A percentile compares a stretch with the other conserved stretches of the same genome.
Conservation (phyloP, 2,113 vertebrate genomes). For the Paramisgurnus dabryanus region DNA sequence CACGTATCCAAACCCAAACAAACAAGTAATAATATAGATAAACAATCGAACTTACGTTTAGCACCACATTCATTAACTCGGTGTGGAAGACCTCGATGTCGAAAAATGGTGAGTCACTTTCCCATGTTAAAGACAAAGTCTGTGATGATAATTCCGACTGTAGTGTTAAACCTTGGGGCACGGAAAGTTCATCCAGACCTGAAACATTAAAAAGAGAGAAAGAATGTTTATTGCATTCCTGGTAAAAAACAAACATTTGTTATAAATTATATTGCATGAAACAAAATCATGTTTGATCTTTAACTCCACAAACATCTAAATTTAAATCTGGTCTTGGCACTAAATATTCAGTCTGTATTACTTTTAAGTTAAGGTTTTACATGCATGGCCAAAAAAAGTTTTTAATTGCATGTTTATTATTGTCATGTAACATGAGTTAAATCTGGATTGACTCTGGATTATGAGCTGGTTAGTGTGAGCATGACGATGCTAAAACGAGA, state of each 20-base stretch:
- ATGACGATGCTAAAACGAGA: not conserved
- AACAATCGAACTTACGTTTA: slow-evolving; percentile 63
- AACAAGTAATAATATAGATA: not conserved
- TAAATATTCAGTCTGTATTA: too few species aligned
- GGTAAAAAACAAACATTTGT: not conserved
- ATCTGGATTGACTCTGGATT: not conserved
- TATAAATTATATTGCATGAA: too few species aligned
- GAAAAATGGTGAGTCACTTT: slow-evolving; percentile 58
- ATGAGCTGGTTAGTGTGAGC: too few species aligned
- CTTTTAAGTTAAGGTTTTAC: too few species aligned
- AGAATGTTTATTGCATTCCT: not conserved
- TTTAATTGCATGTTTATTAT: not conserved
- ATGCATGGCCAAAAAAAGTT: too few species aligned
- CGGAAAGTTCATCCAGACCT: slow-evolving; percentile 52
- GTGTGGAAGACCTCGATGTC: slow-evolving; percentile 69
- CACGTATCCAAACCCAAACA: not conserved
- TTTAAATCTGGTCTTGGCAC: too few species aligned
- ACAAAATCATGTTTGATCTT: not conserved
- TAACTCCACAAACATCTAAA: too few species aligned
- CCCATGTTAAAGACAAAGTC: slow-evolving; percentile 63
- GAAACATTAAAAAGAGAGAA: not conserved
- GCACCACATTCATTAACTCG: slow-evolving; percentile 61
- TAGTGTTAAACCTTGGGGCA: slow-evolving; percentile 62
- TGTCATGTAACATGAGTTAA: not conserved
- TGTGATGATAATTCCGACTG: slow-evolving; percentile 20